Evolutionary conservation across 1,140 invertebrate genomes (phyloP), one percentile per base, ranked within the genome.

Genomic region (Ceratosolen fusciceps): DNA sequence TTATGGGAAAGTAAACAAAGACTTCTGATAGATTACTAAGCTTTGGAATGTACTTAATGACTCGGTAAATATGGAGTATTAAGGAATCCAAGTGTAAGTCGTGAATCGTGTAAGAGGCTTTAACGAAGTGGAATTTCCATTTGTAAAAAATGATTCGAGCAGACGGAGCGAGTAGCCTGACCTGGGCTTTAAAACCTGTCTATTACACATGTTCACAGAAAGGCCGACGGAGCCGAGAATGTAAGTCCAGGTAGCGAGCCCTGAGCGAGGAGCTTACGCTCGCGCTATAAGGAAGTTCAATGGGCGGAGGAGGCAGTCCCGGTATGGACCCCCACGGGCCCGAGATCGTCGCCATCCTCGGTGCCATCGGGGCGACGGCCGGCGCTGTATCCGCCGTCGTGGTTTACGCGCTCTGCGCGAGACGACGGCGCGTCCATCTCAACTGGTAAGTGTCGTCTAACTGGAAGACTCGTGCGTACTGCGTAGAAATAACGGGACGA

Each of bases 331-430:
- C 84, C 43, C 85, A 85, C 70, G 83, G 83, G 62, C 84, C 84
- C 12, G 86, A 87, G 19, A 82, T 83, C 29, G 80, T 87, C 19
- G 86, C 85, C 19, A 82, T 86, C 72, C 79, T 88, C 67, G 84
- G 85, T 29, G 84, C 84, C 39, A 82, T 87, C 34, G 87, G 86
- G 39, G 87, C 87, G 19, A 86, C 85, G 9, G 85, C 85, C n/a
- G 87, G 87, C 16, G 86, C 87, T 21, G 83, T 87, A 56, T 86
- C 85, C 29, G 87, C 86, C 0, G 80, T 87, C 7, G 74, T 86
- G 14, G 86, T 88, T 8, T 88, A 87, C 74, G 83, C 85, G 10
- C 83, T 87, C 58, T 88, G 87, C 65, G 77, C 84, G 9, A 79
- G 84, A 29, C 83, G 83, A 16, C 83, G 85, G 24, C 80, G 85